Base-by-base conservation (phyloP, 2,797 vertebrate genomes). In the Sebastes oblongus region DNA sequence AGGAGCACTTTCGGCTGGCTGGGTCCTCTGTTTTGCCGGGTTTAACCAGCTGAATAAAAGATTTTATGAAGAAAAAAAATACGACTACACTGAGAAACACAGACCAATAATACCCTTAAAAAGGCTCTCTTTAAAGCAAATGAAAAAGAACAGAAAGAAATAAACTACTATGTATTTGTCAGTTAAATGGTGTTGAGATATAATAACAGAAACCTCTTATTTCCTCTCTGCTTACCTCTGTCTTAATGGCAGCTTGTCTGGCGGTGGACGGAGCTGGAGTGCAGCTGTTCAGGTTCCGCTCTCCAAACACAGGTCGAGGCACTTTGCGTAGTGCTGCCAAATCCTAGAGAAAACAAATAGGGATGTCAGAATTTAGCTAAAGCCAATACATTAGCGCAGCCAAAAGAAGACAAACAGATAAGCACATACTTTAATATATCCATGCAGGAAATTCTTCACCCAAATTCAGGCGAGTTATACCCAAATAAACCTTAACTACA, bases 251-350 rank as follows among this genome's bases (percentile, higher is more conserved):
- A 73, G 91, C 80, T 7, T 90, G 88, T 85, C 92, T 96, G 72
- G 96, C 94, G 85, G 94, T 91, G 73, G 88, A 85, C 8, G 78
- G 5, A 72, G 86, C 68, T 76, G 90, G 90, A 71, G 93, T 89
- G 64, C 91, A 95, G 87, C 96, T 96, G 94, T 99, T 99, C 89
- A 98, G 95, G 95, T 97, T 98, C 94, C 96, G 97, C 94, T 99
- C 98, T 90, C 98, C 97, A 82, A 99, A 99, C 91, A 99, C 97
- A 70, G 97, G 98, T 72, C 98, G 96, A 50, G 95, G 95, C 82
- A 91, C 89, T 91, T 96, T 97, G 83, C 89, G 91, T 67, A 95
- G 94, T 80, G 87, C 92, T 85, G 91, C 83, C 83, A 96, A 94
- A 82, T 97, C 97, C 98, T 99, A 68, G 30, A 93, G 87, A 65